Evolutionary conservation across 2,797 vertebrate genomes (phyloP).

Genomic region (Brotula barbata): DNA sequence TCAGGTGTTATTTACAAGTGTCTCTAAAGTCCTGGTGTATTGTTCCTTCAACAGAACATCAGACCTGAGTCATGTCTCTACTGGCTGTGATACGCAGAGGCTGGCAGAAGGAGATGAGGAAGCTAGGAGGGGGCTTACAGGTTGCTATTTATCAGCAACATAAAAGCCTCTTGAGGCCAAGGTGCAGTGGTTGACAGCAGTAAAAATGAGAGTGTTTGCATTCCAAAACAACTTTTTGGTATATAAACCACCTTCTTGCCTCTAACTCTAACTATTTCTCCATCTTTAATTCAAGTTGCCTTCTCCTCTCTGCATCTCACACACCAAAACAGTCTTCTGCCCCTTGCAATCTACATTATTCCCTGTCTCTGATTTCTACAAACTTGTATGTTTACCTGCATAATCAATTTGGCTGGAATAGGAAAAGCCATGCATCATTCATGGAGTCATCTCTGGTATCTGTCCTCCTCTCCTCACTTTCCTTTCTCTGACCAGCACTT

Average conservation of each 20-base stretch:
- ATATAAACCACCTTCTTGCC: conserved; percentile 18
- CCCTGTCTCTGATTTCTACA: conserved; percentile 17
- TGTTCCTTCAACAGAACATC: conserved; percentile 27
- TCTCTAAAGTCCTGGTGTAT: neutral
- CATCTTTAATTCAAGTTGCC: conserved; percentile 30
- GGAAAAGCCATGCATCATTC: conserved; percentile 51
- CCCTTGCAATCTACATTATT: conserved; percentile 35
- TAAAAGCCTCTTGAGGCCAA: conserved; percentile 29
- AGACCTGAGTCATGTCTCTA: conserved; percentile 15
- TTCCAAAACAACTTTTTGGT: conserved; percentile 38
- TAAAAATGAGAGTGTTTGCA: conserved; percentile 26
- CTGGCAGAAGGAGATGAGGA: conserved; percentile 3
- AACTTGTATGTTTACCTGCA: conserved; percentile 53
- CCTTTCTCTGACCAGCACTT: conserved; percentile 4
- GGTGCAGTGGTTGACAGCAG: conserved; percentile 43
- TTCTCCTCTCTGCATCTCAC: neutral
- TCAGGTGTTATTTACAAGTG: conserved; percentile 5
- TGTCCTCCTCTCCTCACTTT: conserved; percentile 16
- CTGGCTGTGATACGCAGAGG: neutral
- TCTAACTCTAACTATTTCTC: conserved; percentile 16
- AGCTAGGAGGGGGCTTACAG: conserved; percentile 1
- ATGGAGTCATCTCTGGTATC: conserved; percentile 45
- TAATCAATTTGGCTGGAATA: conserved; percentile 45
- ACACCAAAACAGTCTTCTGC: conserved; percentile 12
- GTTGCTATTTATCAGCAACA: conserved; percentile 30